These are phyloP conservation scores for Vireo griseus DNA, from an alignment of 2,797 vertebrate genomes.

Conservation along the genomic window DNA sequence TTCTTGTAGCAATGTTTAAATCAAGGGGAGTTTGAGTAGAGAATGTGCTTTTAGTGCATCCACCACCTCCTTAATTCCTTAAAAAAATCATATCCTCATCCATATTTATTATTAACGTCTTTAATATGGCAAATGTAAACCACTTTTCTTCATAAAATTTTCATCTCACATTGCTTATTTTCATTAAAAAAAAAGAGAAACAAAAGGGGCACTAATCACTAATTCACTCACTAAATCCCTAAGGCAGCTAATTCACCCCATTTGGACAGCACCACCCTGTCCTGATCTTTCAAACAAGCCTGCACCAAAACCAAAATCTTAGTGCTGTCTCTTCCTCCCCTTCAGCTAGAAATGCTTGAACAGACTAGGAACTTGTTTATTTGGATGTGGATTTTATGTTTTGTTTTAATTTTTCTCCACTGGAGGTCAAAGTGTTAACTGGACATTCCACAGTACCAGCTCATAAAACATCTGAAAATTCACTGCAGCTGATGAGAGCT, in stretches of 20 bases:
- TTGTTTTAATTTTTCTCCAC: neutral
- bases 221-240: neutral
- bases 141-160: neutral
- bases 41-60: neutral
- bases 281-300: neutral
- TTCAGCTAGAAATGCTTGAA: neutral
- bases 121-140: neutral
- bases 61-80: neutral
- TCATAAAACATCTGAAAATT: neutral
- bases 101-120: neutral
- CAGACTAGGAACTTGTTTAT: neutral
- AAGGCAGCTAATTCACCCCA: neutral
- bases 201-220: neutral
- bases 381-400: neutral
- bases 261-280: neutral
- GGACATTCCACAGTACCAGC: neutral
- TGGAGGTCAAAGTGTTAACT: neutral
- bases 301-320: neutral
- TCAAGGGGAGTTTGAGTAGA: neutral
- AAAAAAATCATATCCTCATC: neutral
- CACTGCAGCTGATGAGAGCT: fast-evolving
- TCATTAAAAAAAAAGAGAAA: neutral
- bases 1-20: neutral
- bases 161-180: neutral
- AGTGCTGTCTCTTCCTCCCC: neutral